Percentiles rank a stretch among this genome's conserved stretches.
These are phyloP conservation scores for Cosmopolites sordidus DNA, from an alignment of 2,888 invertebrate species.

Conservation along the genomic window DNA sequence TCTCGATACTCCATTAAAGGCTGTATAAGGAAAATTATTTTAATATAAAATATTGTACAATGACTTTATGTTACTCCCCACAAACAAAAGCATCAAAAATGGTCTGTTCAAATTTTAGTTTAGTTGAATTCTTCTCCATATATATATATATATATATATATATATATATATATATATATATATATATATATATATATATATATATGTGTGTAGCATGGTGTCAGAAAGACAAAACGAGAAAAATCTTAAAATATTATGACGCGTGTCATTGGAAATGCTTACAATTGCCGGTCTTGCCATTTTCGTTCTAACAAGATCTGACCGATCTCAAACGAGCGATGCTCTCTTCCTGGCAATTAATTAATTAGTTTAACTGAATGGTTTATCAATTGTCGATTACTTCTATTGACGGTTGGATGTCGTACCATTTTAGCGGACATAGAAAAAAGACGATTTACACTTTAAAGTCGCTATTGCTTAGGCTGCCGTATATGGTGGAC, in stretches of 20 bases:
- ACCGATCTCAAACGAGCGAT: constrained; percentile 24
- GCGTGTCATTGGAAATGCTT: background rate
- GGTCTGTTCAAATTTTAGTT: too few relatives aligned
- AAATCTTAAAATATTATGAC: background rate
- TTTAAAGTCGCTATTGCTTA: constrained; percentile 38
- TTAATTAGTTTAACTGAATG: constrained; percentile 46
- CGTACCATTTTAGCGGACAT: constrained; percentile 19
- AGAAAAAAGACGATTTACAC: constrained; percentile 48
- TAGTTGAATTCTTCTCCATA: too few relatives aligned
- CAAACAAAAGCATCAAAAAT: too few relatives aligned
- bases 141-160: too few relatives aligned
- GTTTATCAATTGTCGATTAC: constrained; percentile 47
- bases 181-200: too few relatives aligned
- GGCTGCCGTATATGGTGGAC: constrained; percentile 16
- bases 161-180: too few relatives aligned
- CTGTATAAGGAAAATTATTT: too few relatives aligned
- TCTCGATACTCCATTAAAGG: too few relatives aligned
- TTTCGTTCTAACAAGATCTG: constrained; percentile 36
- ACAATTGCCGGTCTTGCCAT: constrained; percentile 29
- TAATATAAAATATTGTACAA: too few relatives aligned
- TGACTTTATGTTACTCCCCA: too few relatives aligned
- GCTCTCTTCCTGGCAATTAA: constrained; percentile 38
- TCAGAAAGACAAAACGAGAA: too few relatives aligned
- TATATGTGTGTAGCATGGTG: too few relatives aligned
- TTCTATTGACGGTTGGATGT: constrained; percentile 31